Conservation (phyloP, 2,113 vertebrate species). For the Phalacrocorax carbo region DNA sequence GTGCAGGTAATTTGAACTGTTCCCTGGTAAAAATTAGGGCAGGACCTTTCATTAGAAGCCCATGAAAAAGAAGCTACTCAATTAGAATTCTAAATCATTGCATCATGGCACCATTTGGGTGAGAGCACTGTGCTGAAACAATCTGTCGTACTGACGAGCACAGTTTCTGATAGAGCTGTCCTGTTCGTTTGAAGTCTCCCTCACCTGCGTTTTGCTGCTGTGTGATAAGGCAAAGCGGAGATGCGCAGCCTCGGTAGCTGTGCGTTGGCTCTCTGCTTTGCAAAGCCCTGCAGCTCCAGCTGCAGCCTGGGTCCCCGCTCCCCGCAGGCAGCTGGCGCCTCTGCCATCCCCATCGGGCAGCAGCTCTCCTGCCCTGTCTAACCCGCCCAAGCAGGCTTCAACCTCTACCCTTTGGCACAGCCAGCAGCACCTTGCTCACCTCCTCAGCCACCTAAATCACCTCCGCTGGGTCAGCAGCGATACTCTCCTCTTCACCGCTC, state of each 20-base stretch:
- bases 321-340: background rate
- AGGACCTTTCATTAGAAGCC: background rate
- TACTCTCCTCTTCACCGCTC: background rate
- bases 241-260: background rate
- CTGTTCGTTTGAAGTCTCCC: background rate
- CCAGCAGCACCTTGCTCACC: background rate
- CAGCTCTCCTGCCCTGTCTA: background rate
- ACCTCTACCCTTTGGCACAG: fast-evolving
- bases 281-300: background rate
- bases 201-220: background rate
- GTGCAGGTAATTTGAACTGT: background rate
- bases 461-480: background rate
- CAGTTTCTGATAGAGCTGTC: background rate
- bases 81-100: background rate
- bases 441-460: background rate
- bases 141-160: background rate
- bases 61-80: background rate
- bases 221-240: background rate
- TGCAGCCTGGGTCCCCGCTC: background rate
- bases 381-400: background rate
- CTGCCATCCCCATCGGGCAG: background rate
- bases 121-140: background rate
- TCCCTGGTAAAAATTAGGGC: background rate
- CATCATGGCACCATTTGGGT: background rate
- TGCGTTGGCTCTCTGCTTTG: background rate